These are phyloP conservation scores for Diarsia dahlii DNA, from an alignment of 2,888 invertebrate genomes.

Conservation along the genomic window DNA sequence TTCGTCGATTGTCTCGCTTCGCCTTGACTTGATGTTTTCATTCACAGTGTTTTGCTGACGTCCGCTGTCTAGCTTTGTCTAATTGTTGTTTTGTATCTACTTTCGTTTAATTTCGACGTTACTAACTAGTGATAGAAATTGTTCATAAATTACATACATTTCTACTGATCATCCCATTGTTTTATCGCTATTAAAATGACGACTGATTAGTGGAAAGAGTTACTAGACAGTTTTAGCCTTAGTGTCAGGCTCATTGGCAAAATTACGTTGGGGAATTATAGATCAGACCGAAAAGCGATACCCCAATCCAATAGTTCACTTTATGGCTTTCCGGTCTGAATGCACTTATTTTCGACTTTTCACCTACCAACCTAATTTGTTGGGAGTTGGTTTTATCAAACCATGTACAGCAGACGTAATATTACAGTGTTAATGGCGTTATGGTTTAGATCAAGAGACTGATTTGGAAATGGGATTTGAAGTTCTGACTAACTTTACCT, in stretches of 20 bases:
- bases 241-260: slow-evolving; percentile 34
- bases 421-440: neutral
- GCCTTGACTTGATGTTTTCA: slow-evolving; percentile 84
- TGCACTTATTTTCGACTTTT: slow-evolving; percentile 16
- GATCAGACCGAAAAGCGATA: slow-evolving; percentile 38
- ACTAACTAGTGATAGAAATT: slow-evolving; percentile 49
- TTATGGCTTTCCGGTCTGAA: neutral
- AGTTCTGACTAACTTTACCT: neutral
- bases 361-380: neutral
- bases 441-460: neutral
- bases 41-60: slow-evolving; percentile 86
- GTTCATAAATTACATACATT: slow-evolving; percentile 38
- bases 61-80: slow-evolving; percentile 74
- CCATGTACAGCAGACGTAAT: neutral
- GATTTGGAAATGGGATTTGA: neutral
- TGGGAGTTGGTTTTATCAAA: neutral
- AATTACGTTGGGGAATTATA: slow-evolving; percentile 30
- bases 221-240: slow-evolving; percentile 30
- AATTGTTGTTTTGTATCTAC: slow-evolving; percentile 74
- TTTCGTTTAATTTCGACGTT: slow-evolving; percentile 76
- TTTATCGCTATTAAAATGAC: slow-evolving; percentile 42
- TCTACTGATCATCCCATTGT: slow-evolving; percentile 43
- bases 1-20: slow-evolving; percentile 80
- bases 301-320: neutral
- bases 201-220: slow-evolving; percentile 39